Evolutionary conservation across 2,888 invertebrate genomes (phyloP).

Genomic region (Melangyna quadrimaculata): DNA sequence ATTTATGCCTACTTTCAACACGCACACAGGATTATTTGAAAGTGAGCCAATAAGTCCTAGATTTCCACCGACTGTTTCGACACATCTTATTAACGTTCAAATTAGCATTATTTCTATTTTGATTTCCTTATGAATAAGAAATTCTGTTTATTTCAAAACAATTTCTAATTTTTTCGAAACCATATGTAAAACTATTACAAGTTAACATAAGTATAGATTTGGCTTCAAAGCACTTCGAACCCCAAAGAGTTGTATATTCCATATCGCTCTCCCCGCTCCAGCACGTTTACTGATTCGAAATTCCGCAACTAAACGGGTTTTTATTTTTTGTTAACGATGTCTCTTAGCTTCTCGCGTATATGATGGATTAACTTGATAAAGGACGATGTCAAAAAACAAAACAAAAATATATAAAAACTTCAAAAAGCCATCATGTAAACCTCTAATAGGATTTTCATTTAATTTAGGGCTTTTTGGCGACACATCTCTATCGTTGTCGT

Average conservation of each 20-base stretch:
- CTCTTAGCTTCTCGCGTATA: constrained; percentile 1
- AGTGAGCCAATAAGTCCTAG: too few relatives aligned
- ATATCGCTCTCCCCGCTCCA: too few relatives aligned
- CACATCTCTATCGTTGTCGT: constrained; percentile 52
- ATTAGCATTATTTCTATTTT: too few relatives aligned
- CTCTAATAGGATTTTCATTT: constrained; percentile 71
- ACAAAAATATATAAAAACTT: constrained; percentile 41
- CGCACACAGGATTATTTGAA: too few relatives aligned
- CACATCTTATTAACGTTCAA: too few relatives aligned
- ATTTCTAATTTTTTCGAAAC: too few relatives aligned
- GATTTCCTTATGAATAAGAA: too few relatives aligned
- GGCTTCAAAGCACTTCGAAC: not conserved
- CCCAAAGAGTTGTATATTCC: not conserved
- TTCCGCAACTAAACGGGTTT: constrained; percentile 57
- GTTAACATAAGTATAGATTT: too few relatives aligned
- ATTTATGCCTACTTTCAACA: too few relatives aligned
- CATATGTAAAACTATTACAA: too few relatives aligned
- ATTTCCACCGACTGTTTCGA: too few relatives aligned
- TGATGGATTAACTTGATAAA: constrained; percentile 58
- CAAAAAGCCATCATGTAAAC: constrained; percentile 67
- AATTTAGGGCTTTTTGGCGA: constrained; percentile 70
- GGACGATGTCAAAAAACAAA: not conserved
- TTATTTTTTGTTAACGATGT: not conserved
- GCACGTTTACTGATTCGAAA: constrained; percentile 29
- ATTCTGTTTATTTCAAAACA: too few relatives aligned